phyloP scores from a whole-genome alignment of 1,140 invertebrate genomes.

The Saccostrea echinata region DNA sequence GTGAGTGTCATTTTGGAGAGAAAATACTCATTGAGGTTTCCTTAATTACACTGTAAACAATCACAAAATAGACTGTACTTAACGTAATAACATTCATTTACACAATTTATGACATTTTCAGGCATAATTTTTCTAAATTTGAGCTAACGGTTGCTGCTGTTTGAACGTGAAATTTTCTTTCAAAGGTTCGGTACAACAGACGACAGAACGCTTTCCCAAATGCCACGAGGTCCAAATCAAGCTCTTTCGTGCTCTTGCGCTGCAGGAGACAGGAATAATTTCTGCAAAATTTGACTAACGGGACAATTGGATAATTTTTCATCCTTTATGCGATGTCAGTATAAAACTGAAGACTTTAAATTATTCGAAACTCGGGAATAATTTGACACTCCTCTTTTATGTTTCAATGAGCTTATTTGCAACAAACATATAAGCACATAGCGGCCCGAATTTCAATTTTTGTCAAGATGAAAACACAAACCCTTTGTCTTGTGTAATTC shows the following conservation, averaged over 20 bases:
- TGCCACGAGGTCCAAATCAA: constrained; percentile 51
- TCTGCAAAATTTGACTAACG: constrained; percentile 50
- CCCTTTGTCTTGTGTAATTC: constrained; percentile 12
- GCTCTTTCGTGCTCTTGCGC: constrained; percentile 50
- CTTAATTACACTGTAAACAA: background rate
- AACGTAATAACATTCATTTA: constrained; percentile 1
- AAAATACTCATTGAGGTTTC: no score
- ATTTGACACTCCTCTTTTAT: constrained; percentile 39
- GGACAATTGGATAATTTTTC: constrained; percentile 58
- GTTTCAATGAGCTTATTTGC: constrained; percentile 37
- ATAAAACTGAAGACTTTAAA: constrained; percentile 37
- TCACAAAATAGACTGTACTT: background rate
- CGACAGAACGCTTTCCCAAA: constrained; percentile 49
- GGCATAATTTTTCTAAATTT: constrained; percentile 25
- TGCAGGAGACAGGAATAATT: constrained; percentile 51
- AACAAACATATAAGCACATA: constrained; percentile 24
- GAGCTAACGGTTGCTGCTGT: background rate
- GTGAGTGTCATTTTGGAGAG: no score
- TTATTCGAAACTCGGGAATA: constrained; percentile 49
- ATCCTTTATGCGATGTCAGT: constrained; percentile 54
- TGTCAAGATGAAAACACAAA: constrained; percentile 32
- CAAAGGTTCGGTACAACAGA: constrained; percentile 34
- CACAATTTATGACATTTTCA: constrained; percentile 53
- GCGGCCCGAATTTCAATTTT: constrained; percentile 32
- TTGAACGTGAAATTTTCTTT: constrained; percentile 15